Base-by-base conservation (phyloP, 92 coral and sea anemone genomes). In the Palythoa heliodiscus region DNA sequence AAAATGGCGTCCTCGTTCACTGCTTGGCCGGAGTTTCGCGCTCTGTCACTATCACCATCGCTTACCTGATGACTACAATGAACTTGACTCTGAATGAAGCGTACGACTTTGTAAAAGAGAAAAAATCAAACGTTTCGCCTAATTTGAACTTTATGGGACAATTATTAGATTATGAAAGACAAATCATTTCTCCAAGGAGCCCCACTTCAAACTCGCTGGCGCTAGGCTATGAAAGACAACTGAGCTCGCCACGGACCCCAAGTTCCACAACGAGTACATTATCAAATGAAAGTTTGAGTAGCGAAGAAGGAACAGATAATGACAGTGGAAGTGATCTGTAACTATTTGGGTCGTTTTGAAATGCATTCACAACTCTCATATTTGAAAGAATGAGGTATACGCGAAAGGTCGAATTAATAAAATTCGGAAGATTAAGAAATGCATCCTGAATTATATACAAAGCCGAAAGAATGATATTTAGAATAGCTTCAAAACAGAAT, bases 81-180 rank as follows among this genome's bases (percentile, higher is more conserved):
- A 90, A 87, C 81, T 82, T 97, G 73, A 88, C 86, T 84, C 87
- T 97, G 10, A 97, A 97, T 82, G 99, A 94, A 83, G 99, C 99
- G 19, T 97, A 97, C 86, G 99, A 97, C 87, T 93, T 97, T 43
- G 99, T 97, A 17, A 97, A 97, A 81, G 95, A 93, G 83, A 93
- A 96, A 76, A 97, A 97, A 87, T 92, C 99, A 23, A 95, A 95
- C 67, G 98, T 97, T 11, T 95, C 98, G 13, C 99, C 99, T 5
- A 97, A 97, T 73, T 93, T 97, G 23, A 95, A 95, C 88, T 97
- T 97, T 64, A 97, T 97, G 99, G 99, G 99, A n/a, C 99, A 97
- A 70, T 86, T 97, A 6, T 83, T 97, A 39, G 99, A 97, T 64
- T 97, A 91, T 86, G 99, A 97, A 82, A 91, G 98, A 29, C 93